Conservation (phyloP, 2,113 vertebrate species). For the Andinoacara biseriatus region DNA sequence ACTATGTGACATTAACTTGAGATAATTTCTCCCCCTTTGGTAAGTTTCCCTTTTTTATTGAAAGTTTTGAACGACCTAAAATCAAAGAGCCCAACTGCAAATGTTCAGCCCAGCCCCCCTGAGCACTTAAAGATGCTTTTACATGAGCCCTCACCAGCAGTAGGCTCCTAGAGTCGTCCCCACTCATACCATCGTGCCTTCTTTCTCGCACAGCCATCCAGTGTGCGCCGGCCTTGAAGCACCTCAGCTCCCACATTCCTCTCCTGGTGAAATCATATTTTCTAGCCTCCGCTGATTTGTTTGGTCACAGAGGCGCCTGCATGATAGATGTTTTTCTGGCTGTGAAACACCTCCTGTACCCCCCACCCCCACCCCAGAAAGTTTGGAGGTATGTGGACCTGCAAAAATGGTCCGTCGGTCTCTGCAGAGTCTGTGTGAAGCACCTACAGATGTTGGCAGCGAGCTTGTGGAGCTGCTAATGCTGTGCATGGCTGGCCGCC, state of each 20-base stretch:
- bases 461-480: constrained; percentile 43
- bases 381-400: constrained; percentile 52
- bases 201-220: not conserved
- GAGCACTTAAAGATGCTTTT: not conserved
- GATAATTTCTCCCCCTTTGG: rapidly evolving
- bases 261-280: constrained; percentile 66
- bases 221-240: constrained; percentile 14
- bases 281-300: constrained; percentile 62
- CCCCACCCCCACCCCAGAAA: constrained; percentile 10
- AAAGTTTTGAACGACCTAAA: not conserved
- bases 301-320: constrained; percentile 70
- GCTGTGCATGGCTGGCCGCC: constrained; percentile 63
- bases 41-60: not conserved
- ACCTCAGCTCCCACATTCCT: constrained; percentile 59
- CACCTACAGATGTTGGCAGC: constrained; percentile 66
- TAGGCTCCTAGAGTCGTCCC: not conserved
- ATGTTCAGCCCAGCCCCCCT: not conserved
- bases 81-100: not conserved
- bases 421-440: constrained; percentile 34
- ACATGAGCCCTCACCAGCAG: not conserved
- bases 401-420: constrained; percentile 8
- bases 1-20: not conserved
- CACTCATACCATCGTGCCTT: constrained; percentile 21
- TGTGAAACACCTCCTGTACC: constrained; percentile 41
- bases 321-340: constrained; percentile 72